Evolutionary conservation across 1,140 invertebrate genomes (phyloP), one percentile per base, ranked within the genome.

Genomic region (Zaprionus davidi): DNA sequence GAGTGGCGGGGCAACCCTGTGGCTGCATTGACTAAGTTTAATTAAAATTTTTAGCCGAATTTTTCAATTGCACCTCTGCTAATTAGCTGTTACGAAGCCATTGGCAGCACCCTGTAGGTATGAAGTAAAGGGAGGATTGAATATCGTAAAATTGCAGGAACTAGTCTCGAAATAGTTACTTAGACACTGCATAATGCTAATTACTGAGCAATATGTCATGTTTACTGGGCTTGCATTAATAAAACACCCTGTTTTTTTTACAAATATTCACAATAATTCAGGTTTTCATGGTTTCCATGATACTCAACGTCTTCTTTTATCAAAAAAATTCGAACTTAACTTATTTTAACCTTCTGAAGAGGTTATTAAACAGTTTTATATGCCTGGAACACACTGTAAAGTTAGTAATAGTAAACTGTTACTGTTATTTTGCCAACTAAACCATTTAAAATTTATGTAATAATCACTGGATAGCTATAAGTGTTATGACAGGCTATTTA

Each of bases 11-110:
- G 24, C 28, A 24, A 55, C 34, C 56, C 44, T 76, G 73, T 46
- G 68, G 73, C 49, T 51, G 17, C 36, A 56, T 74, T 62, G 65
- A 73, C 55, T n/a, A 59, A 71, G 31, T 51, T 75, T 75, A 71
- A 75, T 75, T 75, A 75, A 76, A 65, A 76, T 69, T 69, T 41
- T 34, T 63, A 26, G 38, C 26, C 57, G 38, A 15, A 49, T 15
- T 53, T 64, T 64, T 58, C 24, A 38, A 24, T 20, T 66, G 57
- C 7, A 63, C 36, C 34, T 57, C 11, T 38, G 36, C 68, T 71
- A 71, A 76, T 76, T 76, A 76, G 60, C 51, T 55, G 34, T n/a
- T 57, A 24, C 17, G 12, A 57, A 46, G 44, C 13, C 9, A 22
- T 24, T 24, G 46, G 3, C 0, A 51, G 41, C 20, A 51, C 20